Conservation (phyloP, 2,113 vertebrate genomes). For the Cariama cristata region DNA sequence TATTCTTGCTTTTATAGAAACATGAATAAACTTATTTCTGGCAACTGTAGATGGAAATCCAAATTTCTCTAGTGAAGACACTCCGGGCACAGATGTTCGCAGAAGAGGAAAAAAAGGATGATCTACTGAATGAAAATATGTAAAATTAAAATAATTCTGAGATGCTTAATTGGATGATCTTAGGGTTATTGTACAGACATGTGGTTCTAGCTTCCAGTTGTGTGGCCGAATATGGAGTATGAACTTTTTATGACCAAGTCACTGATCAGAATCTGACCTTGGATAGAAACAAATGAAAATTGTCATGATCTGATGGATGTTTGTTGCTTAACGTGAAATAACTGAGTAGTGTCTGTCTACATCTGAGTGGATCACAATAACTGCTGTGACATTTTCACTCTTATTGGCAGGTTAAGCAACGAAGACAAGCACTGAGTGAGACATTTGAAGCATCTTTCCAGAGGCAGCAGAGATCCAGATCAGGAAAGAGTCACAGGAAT, state of each 20-base stretch:
- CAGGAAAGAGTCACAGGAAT: not conserved
- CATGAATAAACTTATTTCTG: constrained; percentile 26
- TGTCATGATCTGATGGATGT: not conserved
- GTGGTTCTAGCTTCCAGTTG: not conserved
- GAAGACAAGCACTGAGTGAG: not conserved
- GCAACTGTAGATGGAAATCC: constrained; percentile 15
- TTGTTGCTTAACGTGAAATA: constrained; percentile 1
- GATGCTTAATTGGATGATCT: not conserved
- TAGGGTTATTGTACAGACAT: not conserved
- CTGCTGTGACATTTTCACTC: constrained; percentile 11
- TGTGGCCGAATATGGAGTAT: not conserved
- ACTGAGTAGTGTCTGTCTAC: not conserved
- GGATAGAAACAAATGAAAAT: not conserved
- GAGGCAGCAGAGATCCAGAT: not conserved
- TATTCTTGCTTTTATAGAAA: constrained; percentile 1
- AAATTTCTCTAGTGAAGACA: constrained; percentile 13
- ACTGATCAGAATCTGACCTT: constrained; percentile 10
- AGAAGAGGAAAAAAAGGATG: not conserved
- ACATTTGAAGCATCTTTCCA: constrained; percentile 9
- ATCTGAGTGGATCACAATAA: not conserved
- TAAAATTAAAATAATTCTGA: constrained; percentile 41
- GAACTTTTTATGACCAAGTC: constrained; percentile 4
- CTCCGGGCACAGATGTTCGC: not conserved
- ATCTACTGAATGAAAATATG: constrained; percentile 9
- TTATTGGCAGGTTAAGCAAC: not conserved